Conservation (phyloP, 1,140 invertebrate species). For the Leptopilina boulardi region DNA sequence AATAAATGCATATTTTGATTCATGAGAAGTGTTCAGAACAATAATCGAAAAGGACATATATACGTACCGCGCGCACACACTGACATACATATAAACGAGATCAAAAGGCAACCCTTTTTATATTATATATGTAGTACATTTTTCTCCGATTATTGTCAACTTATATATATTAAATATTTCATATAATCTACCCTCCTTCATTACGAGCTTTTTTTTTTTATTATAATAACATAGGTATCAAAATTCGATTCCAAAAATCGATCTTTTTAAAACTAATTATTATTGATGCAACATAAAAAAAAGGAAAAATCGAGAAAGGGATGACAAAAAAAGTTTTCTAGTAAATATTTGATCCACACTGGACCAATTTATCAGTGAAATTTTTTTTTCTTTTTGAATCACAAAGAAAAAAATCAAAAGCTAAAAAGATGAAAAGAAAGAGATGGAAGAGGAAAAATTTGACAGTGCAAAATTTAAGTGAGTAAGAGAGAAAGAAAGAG, state of each 20-base stretch:
- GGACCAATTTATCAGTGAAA: conserved; percentile 63
- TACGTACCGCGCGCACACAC: no score
- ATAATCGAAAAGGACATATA: conserved; percentile 29
- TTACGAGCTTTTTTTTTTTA: no score
- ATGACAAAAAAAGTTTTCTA: not conserved
- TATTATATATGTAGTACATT: not conserved
- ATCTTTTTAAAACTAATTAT: no score
- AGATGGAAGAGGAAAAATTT: not conserved
- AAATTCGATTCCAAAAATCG: no score
- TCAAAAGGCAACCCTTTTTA: conserved; percentile 11
- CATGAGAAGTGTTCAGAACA: not conserved
- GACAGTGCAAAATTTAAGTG: not conserved
- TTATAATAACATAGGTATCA: no score
- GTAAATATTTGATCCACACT: conserved; percentile 57
- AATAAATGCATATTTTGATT: conserved; percentile 34
- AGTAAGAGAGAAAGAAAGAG: not conserved
- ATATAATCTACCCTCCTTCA: not conserved
- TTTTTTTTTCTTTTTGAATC: conserved; percentile 49
- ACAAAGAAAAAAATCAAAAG: conserved; percentile 35
- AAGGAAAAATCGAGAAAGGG: not conserved
- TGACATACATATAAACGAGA: not conserved
- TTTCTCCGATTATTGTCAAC: conserved; percentile 1
- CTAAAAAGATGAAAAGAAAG: not conserved
- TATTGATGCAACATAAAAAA: not conserved
- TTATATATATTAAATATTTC: not conserved